These are phyloP conservation scores for Eristalis tenax DNA, from an alignment of 2,888 invertebrate species.

Conservation along the genomic window DNA sequence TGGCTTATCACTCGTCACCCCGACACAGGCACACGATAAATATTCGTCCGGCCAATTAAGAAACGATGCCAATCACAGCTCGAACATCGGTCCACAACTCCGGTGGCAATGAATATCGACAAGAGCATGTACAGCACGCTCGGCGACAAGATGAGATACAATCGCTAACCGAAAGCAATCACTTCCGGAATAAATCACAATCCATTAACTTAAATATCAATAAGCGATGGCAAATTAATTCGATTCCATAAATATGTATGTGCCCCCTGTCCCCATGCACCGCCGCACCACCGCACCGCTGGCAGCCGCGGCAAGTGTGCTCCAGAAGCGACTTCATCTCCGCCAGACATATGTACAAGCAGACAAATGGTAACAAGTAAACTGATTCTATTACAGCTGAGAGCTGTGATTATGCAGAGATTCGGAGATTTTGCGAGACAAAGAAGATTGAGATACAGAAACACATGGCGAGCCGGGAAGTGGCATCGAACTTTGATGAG, in stretches of 20 bases:
- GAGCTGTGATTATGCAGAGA: slow-evolving; percentile 25
- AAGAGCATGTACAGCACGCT: not conserved
- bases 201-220: slow-evolving; percentile 35
- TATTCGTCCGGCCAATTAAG: not conserved
- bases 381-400: not conserved
- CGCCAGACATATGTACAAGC: not conserved
- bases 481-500: slow-evolving; percentile 34
- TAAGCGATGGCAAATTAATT: slow-evolving; percentile 53
- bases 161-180: slow-evolving; percentile 37
- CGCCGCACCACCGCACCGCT: not conserved
- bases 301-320: not conserved
- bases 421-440: not conserved
- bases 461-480: slow-evolving; percentile 14
- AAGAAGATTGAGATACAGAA: not conserved
- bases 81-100: not conserved
- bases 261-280: not conserved
- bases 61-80: not conserved
- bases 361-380: slow-evolving; percentile 5
- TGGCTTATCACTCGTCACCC: not conserved
- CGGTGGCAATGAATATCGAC: not conserved
- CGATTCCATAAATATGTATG: slow-evolving; percentile 59
- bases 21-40: not conserved
- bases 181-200: slow-evolving; percentile 59
- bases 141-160: slow-evolving; percentile 14
- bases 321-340: not conserved